Base-by-base conservation (phyloP, 1,140 invertebrate genomes). In the Globodera rostochiensis region DNA sequence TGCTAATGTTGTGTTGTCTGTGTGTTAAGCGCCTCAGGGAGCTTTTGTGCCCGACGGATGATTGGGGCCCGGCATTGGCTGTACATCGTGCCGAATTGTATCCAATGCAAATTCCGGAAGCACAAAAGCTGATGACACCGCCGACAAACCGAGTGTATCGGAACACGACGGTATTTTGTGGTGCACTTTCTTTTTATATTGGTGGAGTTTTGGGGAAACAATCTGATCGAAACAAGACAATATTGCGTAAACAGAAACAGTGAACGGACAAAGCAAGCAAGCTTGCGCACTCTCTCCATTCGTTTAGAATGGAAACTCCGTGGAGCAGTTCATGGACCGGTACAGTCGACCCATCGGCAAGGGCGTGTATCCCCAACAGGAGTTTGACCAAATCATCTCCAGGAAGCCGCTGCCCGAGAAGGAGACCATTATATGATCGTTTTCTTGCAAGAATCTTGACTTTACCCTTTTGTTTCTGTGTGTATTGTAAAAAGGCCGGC, bases 11-110 rank as follows among this genome's bases (percentile, higher is more conserved):
- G 25, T 25, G 25, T 25, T 25, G 25, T 36, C 36, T 36, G 36
- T 36, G 36, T 77, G 77, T 15, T 69, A 73, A 67, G 88, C 47
- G 88, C 50, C 47, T 80, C 47, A 15, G 84, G 36, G 77, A 81
- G 36, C 74, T 89, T 4, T 67, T 89, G 25, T 86, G 85, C 80
- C 88, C 88, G 25, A 87, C 89, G 25, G 88, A 90, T 75, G 88
- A 90, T 64, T 89, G 88, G 88, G 88, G 88, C 25, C 88, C 88
- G 36, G 88, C 88, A 13, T 77, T 89, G 78, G 88, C 88, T 13
- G 80, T 89, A 49, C 88, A 89, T 78, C 82, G 87, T 19, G 84
- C 87, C 13, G 88, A 89, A 80, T 75, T 87, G 46, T 89, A 89
- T 74, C 88, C 88, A 11, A 83, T 89, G 47, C 88, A 89, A 79